Percentiles rank a stretch among this genome's conserved stretches.
These are phyloP conservation scores for Gadopsis marmoratus DNA, from an alignment of 2,797 vertebrate genomes.

Conservation along the genomic window DNA sequence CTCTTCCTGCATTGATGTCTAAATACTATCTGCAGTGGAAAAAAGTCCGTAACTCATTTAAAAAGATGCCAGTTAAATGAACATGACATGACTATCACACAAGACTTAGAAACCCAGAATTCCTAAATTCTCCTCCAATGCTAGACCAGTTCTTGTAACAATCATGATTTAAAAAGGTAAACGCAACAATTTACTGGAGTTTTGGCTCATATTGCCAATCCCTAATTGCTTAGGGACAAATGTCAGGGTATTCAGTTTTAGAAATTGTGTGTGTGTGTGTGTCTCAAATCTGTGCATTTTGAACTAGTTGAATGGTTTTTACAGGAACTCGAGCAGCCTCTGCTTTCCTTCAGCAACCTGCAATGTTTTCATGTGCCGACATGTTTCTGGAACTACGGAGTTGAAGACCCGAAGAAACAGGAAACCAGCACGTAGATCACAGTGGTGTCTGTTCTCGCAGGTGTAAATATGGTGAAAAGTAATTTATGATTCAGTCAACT, in stretches of 20 bases:
- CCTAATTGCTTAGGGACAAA: not conserved
- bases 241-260: not conserved
- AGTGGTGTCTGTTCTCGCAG: not conserved
- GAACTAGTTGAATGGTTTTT: not conserved
- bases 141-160: not conserved
- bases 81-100: not conserved
- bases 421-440: conserved; percentile 4
- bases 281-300: not conserved
- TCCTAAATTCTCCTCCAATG: not conserved
- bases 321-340: not conserved
- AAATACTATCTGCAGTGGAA: too few species aligned
- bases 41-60: too few species aligned
- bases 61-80: too few species aligned
- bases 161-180: not conserved
- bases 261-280: not conserved
- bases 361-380: not conserved
- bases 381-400: not conserved
- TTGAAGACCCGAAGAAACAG: not conserved
- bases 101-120: not conserved
- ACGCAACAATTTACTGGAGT: not conserved
- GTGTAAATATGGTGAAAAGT: conserved; percentile 19
- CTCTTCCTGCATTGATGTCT: not conserved
- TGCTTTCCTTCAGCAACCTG: not conserved
- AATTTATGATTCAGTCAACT: conserved; percentile 16
- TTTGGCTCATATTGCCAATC: not conserved